Percentiles rank a stretch among this genome's conserved stretches.
phyloP scores from a whole-genome alignment of 1,140 invertebrate species.

The Popillia japonica region DNA sequence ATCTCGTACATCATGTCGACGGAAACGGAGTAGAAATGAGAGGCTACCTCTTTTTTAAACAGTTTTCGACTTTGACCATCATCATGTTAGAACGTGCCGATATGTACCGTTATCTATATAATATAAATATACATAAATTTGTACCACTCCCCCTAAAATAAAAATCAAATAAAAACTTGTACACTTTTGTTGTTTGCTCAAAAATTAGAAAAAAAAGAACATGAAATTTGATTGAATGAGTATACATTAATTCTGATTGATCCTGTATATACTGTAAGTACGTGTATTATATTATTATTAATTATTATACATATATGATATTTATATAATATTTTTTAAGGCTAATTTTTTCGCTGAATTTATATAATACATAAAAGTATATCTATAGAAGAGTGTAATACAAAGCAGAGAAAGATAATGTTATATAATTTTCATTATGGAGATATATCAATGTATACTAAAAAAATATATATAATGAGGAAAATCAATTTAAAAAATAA shows the following conservation, averaged over 20 bases:
- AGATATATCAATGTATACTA: slow-evolving; percentile 1
- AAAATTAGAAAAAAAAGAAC: background rate
- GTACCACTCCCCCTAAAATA: background rate
- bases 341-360: slow-evolving; percentile 5
- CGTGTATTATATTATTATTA: background rate
- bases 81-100: background rate
- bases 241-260: background rate
- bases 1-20: background rate
- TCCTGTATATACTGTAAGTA: slow-evolving; percentile 3
- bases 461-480: background rate
- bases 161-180: slow-evolving; percentile 37
- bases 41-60: background rate
- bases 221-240: background rate
- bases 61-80: background rate
- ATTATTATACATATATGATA: background rate
- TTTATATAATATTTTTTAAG: background rate
- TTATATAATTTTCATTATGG: background rate
- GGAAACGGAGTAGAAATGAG: background rate
- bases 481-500: background rate
- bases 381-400: background rate
- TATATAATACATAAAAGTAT: background rate
- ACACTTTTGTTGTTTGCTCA: slow-evolving; percentile 37
- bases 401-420: background rate
- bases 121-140: background rate
- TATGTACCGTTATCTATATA: background rate